phyloP scores from a whole-genome alignment of 2,888 invertebrate genomes.

The Dasypolia templi region DNA sequence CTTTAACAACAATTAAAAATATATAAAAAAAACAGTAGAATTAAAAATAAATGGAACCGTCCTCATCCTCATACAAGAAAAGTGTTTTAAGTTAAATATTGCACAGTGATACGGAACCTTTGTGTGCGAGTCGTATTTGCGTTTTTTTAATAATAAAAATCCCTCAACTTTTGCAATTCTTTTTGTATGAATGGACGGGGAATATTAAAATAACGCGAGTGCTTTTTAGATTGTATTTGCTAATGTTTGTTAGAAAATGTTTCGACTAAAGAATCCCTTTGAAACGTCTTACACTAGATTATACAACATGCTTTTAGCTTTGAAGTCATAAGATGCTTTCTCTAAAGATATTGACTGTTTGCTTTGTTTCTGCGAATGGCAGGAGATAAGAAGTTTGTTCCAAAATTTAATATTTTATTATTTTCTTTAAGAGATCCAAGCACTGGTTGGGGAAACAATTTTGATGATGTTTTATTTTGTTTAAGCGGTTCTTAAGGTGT shows the following conservation, averaged over 20 bases:
- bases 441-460: slow-evolving; percentile 5
- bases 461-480: slow-evolving; percentile 13
- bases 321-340: slow-evolving; percentile 48
- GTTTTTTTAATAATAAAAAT: slow-evolving; percentile 8
- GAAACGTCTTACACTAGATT: slow-evolving; percentile 30
- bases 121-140: not conserved
- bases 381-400: slow-evolving; percentile 5
- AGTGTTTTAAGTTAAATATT: not conserved
- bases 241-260: slow-evolving; percentile 42
- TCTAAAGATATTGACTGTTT: slow-evolving; percentile 44
- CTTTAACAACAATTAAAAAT: no score
- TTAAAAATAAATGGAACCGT: no score
- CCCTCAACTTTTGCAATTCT: slow-evolving; percentile 14
- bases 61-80: no score
- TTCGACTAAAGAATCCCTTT: slow-evolving; percentile 51
- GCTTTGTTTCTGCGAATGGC: slow-evolving; percentile 19
- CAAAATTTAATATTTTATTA: slow-evolving; percentile 24
- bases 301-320: slow-evolving; percentile 30
- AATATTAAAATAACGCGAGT: slow-evolving; percentile 35
- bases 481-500: not conserved
- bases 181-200: slow-evolving; percentile 35
- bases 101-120: no score
- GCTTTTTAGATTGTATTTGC: slow-evolving; percentile 21
- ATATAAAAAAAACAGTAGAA: no score
- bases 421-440: not conserved